Base-by-base conservation (phyloP, 2,797 vertebrate species). In the Schizopygopsis pylzovi region DNA sequence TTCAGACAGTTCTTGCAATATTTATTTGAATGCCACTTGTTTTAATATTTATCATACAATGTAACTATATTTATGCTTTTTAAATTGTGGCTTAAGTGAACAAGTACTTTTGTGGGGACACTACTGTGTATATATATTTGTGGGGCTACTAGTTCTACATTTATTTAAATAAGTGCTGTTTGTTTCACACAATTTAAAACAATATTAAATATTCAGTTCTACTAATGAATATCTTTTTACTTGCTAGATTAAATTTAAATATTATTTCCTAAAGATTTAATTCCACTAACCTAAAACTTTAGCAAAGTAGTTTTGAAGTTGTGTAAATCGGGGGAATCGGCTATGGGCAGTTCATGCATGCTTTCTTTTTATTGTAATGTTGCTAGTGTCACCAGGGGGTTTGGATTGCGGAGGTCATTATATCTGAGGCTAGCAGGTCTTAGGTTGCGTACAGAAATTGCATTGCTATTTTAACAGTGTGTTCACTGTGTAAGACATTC, bases 401-500 rank as follows among this genome's bases (percentile, higher is more conserved):
- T n/a, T 81, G 79, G 28, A 41, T 47, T n/a, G 16, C 0, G 28
- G 13, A 54, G 63, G 47, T 39, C 63, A 52, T 81, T 68, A 81
- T 52, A 22, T 68, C 25, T 65, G 6, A 67, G 11, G 10, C 25
- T 8, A 47, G 33, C 77, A 16, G 54, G 20, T 28, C 39, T 39
- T 20, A 22, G 4, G 56, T 45, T 12, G 9, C 28, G 45, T 52
- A 8, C 43, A 52, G 25, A n/a, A 81, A 37, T 15, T 37, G 28
- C 28, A 39, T 52, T 41, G 79, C 54, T 61, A 80, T 49, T 65
- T 47, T 49, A 68, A 81, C 61, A 68, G 13, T 81, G 63, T 41
- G 13, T 11, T 63, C 6, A 25, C n/a, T 25, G 16, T 45, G 18
- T 39, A 59, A 20, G 28, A 39, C 37, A 37, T 80, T 67, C 6